These are phyloP conservation scores for Ciconia nigra DNA, from an alignment of 2,797 vertebrate species.

Conservation along the genomic window DNA sequence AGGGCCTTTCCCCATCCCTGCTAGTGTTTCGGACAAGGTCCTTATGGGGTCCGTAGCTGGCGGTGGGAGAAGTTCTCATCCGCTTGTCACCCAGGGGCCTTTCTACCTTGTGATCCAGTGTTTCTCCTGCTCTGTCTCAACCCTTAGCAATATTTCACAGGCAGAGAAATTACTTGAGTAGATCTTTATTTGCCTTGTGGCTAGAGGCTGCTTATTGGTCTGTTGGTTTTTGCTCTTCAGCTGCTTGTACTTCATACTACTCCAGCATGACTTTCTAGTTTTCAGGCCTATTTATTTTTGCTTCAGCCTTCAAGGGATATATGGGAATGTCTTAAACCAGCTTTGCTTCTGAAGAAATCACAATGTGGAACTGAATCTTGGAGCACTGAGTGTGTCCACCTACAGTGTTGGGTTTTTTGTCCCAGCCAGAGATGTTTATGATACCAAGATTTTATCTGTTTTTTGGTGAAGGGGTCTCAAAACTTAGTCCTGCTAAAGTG, in stretches of 20 bases:
- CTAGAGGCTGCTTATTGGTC: not conserved
- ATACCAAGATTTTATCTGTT: not conserved
- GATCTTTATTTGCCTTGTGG: not conserved
- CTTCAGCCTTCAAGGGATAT: not conserved
- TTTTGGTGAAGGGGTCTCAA: not conserved
- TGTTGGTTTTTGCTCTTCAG: not conserved
- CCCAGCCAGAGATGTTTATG: not conserved
- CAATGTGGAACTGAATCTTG: not conserved
- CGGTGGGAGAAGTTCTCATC: not conserved
- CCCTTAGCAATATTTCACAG: not conserved
- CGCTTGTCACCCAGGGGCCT: not conserved
- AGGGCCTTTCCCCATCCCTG: not conserved
- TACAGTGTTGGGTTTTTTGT: not conserved
- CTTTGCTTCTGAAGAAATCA: not conserved
- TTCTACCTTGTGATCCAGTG: not conserved
- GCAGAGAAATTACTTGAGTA: not conserved
- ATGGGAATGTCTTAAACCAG: not conserved
- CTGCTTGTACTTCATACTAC: not conserved
- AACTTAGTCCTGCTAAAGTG: not conserved
- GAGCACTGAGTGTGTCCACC: not conserved
- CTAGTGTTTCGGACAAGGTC: not conserved
- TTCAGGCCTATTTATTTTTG: constrained; percentile 17
- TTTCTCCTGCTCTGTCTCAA: not conserved
- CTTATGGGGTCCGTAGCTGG: rapidly evolving
- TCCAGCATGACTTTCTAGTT: not conserved